Base-by-base conservation (phyloP, 2,888 invertebrate species). In the Trachelus troglodyta region DNA sequence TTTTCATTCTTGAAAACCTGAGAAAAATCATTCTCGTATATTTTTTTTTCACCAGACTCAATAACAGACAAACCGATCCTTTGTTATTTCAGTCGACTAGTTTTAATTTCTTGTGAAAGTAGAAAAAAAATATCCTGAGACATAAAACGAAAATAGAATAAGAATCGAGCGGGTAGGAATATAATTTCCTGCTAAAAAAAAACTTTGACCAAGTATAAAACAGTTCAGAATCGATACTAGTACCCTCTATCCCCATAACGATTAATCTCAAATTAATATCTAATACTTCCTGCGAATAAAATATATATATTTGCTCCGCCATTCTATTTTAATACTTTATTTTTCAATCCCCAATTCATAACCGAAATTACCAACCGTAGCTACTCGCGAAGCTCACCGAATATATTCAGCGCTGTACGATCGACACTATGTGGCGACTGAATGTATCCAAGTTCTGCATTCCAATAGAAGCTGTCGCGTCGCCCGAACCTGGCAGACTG, bases 401-500 rank as follows among this genome's bases (percentile, higher is more conserved):
- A 56, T 56, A 56, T 56, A 56, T 56, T 56, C 56, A 56, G 56
- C 23, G 56, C 56, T 56, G 56, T 56, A 56, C 56, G 56, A 56
- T 56, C 56, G 56, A 23, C 56, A 56, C 56, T 56, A 23, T 56
- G 9, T 23, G 56, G 56, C 23, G 56, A 56, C 23, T 56, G 23
- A 56, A 23, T 56, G 23, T 56, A 56, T 56, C 56, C 56, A 56
- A 56, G 56, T 56, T 23, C 56, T 56, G 23, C 15, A 56, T 56
- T 56, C 56, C 56, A 56, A 56, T 71, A 71, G 83, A 79, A 84
- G 81, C 81, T 84, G 79, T 82, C 83, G 82, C 87, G 85, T 77
- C 84, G 87, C 80, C 83, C 84, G 84, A 87, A 84, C 83, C 84
- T 86, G 83, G 82, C 84, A 81, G 81, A 86, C 88, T 87, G 86